Conservation (phyloP, 2,797 vertebrate genomes). For the Hipposideros larvatus region DNA sequence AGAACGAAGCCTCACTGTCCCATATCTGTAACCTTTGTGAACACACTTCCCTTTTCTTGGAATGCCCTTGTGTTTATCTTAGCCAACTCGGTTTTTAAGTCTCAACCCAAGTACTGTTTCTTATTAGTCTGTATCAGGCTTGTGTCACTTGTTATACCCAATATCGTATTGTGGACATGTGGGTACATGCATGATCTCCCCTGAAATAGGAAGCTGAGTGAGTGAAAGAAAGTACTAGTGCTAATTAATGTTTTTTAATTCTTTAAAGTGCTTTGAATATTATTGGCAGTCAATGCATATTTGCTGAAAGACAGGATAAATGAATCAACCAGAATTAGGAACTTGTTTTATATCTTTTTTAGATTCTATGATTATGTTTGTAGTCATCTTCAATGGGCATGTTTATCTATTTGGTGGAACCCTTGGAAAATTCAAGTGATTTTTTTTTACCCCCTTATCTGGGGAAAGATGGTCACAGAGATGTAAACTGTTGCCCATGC, state of each 20-base stretch:
- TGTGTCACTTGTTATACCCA: neutral
- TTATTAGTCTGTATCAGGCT: conserved; percentile 7
- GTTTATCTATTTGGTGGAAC: neutral
- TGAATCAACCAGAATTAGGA: conserved; percentile 41
- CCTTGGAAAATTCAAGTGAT: neutral
- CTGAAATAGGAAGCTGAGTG: neutral
- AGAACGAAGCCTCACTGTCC: conserved; percentile 25
- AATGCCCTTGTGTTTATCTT: neutral
- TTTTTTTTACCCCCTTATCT: neutral
- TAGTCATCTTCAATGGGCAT: neutral
- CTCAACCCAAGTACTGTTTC: neutral
- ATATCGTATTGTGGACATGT: neutral
- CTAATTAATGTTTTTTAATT: neutral
- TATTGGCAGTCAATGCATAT: neutral
- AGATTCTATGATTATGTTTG: neutral
- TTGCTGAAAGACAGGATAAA: neutral
- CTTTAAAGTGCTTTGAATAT: conserved; percentile 45
- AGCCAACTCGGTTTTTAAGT: neutral
- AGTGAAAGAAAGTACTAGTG: neutral
- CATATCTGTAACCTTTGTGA: neutral
- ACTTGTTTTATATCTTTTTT: neutral
- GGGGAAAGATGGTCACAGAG: neutral
- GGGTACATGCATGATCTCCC: neutral
- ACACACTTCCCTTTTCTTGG: neutral
- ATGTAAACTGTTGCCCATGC: neutral